Base-by-base conservation (phyloP, 1,140 invertebrate species). In the Drosophila parabipectinata region DNA sequence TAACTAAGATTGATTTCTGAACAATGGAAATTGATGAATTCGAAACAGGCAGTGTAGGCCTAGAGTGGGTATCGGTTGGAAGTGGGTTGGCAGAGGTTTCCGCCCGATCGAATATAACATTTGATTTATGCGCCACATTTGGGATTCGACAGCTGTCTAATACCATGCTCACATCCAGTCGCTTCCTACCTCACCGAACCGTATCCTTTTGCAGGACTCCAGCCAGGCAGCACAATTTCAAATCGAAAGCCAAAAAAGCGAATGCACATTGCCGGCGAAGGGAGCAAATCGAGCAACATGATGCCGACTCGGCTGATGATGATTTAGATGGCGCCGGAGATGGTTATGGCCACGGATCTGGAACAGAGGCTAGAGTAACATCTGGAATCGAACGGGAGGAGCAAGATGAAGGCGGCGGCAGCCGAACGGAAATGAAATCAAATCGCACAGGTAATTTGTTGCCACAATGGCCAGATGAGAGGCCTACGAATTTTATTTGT, bases 391-490 rank as follows among this genome's bases (percentile, higher is more conserved):
- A 47, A 24, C 8, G 2, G 6, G 41, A 44, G 14, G 41, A 44
- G 9, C 2, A 44, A 44, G 41, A 15, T 44, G 41, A 15, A 44
- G 41, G 47, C 55, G 15, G 26, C 39, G 58, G 28, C 45, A 47
- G 55, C 63, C 50, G 57, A 67, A 78, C 72, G 71, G 75, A 88
- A 87, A 79, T 88, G 71, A 88, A 88, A 82, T 87, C 74, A 87
- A 87, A 87, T 87, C 66, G 71, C 75, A 82, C 71, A 88, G 82
- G 82, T 88, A 87, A 87, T 87, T 87, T 78, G 74, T 88, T 76
- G 74, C 60, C 78, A 75, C 74, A 75, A 72, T 80, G 72, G 50
- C 48, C 54, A 75, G 72, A 53, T 54, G 71, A 75, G 61, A 75
- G 71, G 72, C 72, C 41, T 57, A 21, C 54, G 24, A 55, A 57